phyloP scores from a whole-genome alignment of 2,113 vertebrate species.

The Nothoprocta perdicaria region DNA sequence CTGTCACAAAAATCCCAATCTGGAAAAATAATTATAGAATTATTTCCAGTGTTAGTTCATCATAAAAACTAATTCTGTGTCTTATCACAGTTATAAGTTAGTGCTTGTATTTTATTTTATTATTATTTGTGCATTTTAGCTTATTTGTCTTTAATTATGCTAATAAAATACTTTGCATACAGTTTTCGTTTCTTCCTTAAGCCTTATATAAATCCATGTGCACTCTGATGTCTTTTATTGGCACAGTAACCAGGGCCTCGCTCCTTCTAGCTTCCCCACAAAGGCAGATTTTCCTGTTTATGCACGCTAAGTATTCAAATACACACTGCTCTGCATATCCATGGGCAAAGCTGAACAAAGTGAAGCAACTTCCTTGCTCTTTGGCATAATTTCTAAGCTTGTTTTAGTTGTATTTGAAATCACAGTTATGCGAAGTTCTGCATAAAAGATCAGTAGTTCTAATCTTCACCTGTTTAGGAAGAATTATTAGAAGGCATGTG shows the following conservation, averaged over 20 bases:
- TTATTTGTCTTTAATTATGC: background rate
- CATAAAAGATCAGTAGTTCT: background rate
- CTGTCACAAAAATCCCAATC: background rate
- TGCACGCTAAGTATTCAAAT: background rate
- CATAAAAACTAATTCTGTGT: background rate
- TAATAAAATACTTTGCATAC: background rate
- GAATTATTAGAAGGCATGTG: background rate
- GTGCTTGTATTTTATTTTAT: background rate
- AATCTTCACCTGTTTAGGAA: background rate
- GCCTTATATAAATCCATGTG: background rate
- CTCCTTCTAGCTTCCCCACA: background rate
- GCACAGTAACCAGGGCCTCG: background rate
- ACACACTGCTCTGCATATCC: background rate
- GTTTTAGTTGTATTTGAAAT: background rate
- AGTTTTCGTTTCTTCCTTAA: background rate
- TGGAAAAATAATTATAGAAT: background rate
- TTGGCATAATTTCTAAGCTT: background rate
- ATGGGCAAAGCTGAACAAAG: background rate
- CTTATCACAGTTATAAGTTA: background rate
- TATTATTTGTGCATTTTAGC: background rate
- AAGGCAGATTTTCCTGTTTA: constrained; percentile 7
- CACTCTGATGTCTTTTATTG: background rate
- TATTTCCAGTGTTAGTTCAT: background rate
- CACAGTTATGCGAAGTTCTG: background rate
- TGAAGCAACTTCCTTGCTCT: background rate